A percentile compares a stretch with the other conserved stretches of the same genome.
Conservation (phyloP, 2,888 invertebrate species). For the Priocnemis perturbator region DNA sequence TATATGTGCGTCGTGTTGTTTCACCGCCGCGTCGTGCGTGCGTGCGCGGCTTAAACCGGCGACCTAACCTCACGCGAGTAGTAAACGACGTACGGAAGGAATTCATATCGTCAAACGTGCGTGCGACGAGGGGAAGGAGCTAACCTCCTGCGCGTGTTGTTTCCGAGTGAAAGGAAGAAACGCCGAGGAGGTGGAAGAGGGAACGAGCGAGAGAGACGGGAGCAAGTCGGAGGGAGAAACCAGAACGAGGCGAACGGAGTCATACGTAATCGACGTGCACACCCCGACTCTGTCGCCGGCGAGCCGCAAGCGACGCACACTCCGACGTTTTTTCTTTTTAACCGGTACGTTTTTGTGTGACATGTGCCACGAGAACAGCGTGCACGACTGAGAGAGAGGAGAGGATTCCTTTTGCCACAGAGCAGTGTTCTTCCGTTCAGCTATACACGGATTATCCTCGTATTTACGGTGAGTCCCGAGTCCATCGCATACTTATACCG, state of each 20-base stretch:
- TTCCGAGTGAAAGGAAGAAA: constrained; percentile 24
- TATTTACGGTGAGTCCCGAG: constrained; percentile 65
- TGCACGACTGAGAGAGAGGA: constrained; percentile 42
- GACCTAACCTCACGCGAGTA: constrained; percentile 44
- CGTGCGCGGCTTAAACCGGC: constrained; percentile 37
- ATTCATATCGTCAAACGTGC: constrained; percentile 7
- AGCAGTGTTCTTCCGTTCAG: constrained; percentile 52
- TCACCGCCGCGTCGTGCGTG: constrained; percentile 12
- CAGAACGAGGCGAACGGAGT: constrained; percentile 1
- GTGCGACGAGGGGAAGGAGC: constrained; percentile 10
- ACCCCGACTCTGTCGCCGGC: constrained; percentile 2
- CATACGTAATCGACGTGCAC: too few species aligned
- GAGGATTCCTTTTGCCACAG: constrained; percentile 28
- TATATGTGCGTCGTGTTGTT: constrained; percentile 7
- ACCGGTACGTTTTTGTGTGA: constrained; percentile 50
- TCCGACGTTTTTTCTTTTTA: constrained; percentile 17
- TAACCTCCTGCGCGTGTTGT: constrained; percentile 5
- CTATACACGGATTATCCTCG: constrained; percentile 68
- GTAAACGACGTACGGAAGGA: constrained; percentile 8
- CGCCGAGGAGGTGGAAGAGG: constrained; percentile 4
- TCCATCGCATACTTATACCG: not conserved
- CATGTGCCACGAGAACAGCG: constrained; percentile 59
- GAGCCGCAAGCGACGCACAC: constrained; percentile 10
- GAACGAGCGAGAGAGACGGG: not conserved
- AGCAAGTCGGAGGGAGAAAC: not conserved